phyloP scores from a whole-genome alignment of 2,113 vertebrate genomes.

The Etheostoma cragini region DNA sequence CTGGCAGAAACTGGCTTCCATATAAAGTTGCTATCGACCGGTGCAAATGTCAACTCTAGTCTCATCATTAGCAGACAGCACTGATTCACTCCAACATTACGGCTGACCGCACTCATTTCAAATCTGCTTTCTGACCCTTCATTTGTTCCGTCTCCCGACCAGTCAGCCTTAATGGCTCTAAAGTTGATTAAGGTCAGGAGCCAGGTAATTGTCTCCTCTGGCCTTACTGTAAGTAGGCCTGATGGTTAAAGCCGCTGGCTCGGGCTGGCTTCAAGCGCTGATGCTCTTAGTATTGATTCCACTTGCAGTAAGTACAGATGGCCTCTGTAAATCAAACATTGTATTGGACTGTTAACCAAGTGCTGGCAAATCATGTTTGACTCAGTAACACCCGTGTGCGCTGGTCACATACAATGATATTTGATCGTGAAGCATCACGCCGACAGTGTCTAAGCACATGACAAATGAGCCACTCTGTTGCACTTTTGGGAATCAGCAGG shows the following conservation, averaged over 20 bases:
- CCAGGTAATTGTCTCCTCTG: slow-evolving; percentile 47
- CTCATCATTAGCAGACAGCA: slow-evolving; percentile 31
- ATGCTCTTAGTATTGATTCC: slow-evolving; percentile 74
- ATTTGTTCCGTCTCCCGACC: slow-evolving; percentile 54
- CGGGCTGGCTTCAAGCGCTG: slow-evolving; percentile 34
- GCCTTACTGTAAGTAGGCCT: slow-evolving; percentile 70
- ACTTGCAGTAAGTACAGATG: slow-evolving; percentile 69
- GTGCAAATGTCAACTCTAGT: not conserved
- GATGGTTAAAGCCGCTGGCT: slow-evolving; percentile 32
- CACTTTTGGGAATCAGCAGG: not conserved
- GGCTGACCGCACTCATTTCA: slow-evolving; percentile 52
- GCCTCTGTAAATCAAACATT: slow-evolving; percentile 60
- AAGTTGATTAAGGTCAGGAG: slow-evolving; percentile 74
- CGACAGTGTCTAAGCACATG: slow-evolving; percentile 18
- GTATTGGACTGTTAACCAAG: slow-evolving; percentile 51
- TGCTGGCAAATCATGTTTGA: slow-evolving; percentile 46
- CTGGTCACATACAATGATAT: slow-evolving; percentile 27
- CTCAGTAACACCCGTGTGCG: slow-evolving; percentile 37
- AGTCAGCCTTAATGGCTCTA: slow-evolving; percentile 58
- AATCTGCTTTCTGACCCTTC: slow-evolving; percentile 46
- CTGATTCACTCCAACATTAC: slow-evolving; percentile 47
- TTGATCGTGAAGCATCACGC: slow-evolving; percentile 8
- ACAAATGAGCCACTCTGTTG: slow-evolving; percentile 17
- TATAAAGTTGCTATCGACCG: not conserved
- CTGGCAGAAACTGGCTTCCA: not conserved